Evolutionary conservation across 2,797 vertebrate genomes (phyloP), one percentile per base, ranked within the genome.

Genomic region (Phrynocephalus guinanensis): DNA sequence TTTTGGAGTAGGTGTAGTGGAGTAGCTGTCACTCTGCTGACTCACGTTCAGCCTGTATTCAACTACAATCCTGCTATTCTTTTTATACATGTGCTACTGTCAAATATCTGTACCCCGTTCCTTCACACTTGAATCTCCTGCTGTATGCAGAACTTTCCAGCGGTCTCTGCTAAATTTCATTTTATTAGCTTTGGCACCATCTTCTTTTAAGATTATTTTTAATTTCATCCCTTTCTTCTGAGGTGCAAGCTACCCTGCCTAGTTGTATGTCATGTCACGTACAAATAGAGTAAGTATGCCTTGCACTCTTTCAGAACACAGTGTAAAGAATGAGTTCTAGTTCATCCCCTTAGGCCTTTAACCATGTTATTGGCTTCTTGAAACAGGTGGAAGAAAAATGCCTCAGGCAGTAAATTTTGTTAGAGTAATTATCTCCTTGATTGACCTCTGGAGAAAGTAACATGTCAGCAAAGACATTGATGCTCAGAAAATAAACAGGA

Each of bases 381-480:
- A 16, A 44, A 52, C 52, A 70, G 48, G 13, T 83, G 33, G 15
- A 72, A 33, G 52, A 84, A 71, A 20, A 63, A 38, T 73, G 82
- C 77, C 44, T 84, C 3, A 63, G 71, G 60, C 60, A 33, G 6
- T 56, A 76, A 33, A 24, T 20, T 79, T 70, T 67, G 68, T 33
- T 75, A 38, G 72, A 22, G 10, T 75, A 72, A 56, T 30, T 70
- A 16, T 48, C 83, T 67, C 66, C 83, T 85, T 85, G 44, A 84
- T 68, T 81, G 4, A 28, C 15, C 5, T 70, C 72, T 33, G 56
- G 24, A 76, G 76, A 84, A 71, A 85, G 30, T 24, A 48, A 70
- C 18, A 44, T 75, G 44, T 52, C 87, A 76, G 56, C 56, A 79
- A 11, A 52, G 38, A 68, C 85, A 85, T 75, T 82, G 71, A 13